These are phyloP conservation scores for Rhagium mordax DNA, from an alignment of 2,888 invertebrate species.

Conservation along the genomic window DNA sequence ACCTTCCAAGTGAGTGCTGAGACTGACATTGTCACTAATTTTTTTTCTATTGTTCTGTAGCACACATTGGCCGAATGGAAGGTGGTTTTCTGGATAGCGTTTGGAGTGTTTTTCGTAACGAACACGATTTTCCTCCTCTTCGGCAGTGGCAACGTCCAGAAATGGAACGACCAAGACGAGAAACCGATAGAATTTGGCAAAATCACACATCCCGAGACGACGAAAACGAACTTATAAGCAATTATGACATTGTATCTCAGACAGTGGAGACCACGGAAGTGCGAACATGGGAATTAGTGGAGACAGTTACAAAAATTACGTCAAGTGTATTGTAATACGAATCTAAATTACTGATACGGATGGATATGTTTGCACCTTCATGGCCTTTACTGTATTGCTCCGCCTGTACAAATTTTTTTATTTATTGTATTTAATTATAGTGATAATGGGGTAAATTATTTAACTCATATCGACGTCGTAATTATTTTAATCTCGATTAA, in stretches of 20 bases:
- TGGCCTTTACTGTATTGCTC: too few species aligned
- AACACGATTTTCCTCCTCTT: slow-evolving; percentile 78
- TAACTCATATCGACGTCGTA: too few species aligned
- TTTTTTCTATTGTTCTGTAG: slow-evolving; percentile 67
- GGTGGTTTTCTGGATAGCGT: slow-evolving; percentile 85
- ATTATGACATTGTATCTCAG: background rate
- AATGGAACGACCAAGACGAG: slow-evolving; percentile 50
- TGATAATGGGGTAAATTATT: background rate
- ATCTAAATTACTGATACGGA: too few species aligned
- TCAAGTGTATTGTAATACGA: too few species aligned
- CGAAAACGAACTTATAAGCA: slow-evolving; percentile 33
- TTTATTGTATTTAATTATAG: background rate
- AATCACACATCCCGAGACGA: slow-evolving; percentile 24
- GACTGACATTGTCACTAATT: background rate
- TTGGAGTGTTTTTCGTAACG: slow-evolving; percentile 77
- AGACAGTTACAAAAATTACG: too few species aligned
- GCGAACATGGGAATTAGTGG: too few species aligned
- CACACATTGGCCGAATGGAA: slow-evolving; percentile 80
- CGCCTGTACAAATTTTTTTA: background rate
- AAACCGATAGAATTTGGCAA: slow-evolving; percentile 37
- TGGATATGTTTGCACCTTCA: too few species aligned
- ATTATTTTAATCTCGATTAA: too few species aligned
- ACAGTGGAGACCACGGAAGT: too few species aligned
- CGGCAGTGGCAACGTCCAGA: slow-evolving; percentile 57
- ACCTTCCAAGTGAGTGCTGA: too few species aligned